Evolutionary conservation across 2,113 vertebrate genomes (phyloP).

Genomic region (Agapornis roseicollis): DNA sequence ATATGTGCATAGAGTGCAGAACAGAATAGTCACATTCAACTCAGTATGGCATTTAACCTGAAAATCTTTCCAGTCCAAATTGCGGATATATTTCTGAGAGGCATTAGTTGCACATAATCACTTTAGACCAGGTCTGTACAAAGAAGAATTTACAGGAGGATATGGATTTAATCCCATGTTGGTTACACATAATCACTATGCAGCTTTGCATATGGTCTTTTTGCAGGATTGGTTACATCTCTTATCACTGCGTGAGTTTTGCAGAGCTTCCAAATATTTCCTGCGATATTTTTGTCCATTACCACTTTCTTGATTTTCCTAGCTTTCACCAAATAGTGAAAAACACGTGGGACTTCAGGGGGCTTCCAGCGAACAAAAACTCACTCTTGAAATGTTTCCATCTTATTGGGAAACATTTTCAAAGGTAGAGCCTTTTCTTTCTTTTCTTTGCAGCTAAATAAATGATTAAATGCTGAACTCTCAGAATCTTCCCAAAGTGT

Average conservation of each 20-base stretch:
- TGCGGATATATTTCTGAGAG: not conserved
- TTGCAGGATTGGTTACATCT: not conserved
- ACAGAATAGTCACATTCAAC: not conserved
- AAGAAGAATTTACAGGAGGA: not conserved
- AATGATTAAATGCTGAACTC: not conserved
- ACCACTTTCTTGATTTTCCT: not conserved
- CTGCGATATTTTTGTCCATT: not conserved
- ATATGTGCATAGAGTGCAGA: fast-evolving
- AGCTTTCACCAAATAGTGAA: not conserved
- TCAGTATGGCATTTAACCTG: not conserved
- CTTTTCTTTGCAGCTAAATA: not conserved
- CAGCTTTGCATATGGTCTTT: not conserved
- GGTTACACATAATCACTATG: not conserved
- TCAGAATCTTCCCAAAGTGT: conserved; percentile 6
- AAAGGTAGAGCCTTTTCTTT: not conserved
- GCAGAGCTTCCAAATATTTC: not conserved
- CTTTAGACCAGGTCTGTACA: not conserved
- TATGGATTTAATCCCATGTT: not conserved
- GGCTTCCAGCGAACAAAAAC: not conserved
- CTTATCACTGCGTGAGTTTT: not conserved
- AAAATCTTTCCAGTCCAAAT: not conserved
- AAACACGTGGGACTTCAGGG: not conserved
- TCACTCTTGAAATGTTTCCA: not conserved
- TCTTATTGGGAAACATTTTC: not conserved
- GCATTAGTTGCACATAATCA: not conserved